phyloP scores from a whole-genome alignment of 2,888 invertebrate species.

The Ectropis crepuscularia region DNA sequence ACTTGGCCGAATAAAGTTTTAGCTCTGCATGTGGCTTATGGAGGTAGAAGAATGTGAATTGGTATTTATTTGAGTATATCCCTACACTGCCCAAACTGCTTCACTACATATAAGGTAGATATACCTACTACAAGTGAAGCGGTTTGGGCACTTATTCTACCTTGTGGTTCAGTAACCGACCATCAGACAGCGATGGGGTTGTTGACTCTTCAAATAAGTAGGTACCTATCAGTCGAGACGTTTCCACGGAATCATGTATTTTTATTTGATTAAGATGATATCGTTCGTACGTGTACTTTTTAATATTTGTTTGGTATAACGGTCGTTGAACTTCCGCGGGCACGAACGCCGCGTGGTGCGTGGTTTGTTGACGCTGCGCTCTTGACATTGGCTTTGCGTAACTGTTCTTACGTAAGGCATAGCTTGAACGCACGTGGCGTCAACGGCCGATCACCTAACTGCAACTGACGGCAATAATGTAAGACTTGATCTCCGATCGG shows the following conservation, averaged over 20 bases:
- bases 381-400: conserved; percentile 79
- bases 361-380: conserved; percentile 58
- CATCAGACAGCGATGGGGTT: conserved; percentile 14
- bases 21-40: no score
- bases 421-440: conserved; percentile 33
- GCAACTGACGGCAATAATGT: conserved; percentile 36
- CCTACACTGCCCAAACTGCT: not conserved
- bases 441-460: conserved; percentile 26
- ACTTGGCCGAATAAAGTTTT: not conserved
- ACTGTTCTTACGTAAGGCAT: conserved; percentile 54
- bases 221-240: conserved; percentile 12
- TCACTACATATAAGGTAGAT: not conserved
- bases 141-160: conserved; percentile 8
- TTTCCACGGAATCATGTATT: conserved; percentile 27
- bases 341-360: conserved; percentile 35
- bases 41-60: no score
- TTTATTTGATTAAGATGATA: conserved; percentile 36
- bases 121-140: not conserved
- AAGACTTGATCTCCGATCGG: conserved; percentile 42
- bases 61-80: not conserved
- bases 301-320: conserved; percentile 62
- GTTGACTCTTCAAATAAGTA: conserved; percentile 26
- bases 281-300: conserved; percentile 35
- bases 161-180: conserved; percentile 29
- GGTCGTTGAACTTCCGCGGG: conserved; percentile 58